Evolutionary conservation across 2,797 vertebrate genomes (phyloP).

Genomic region (Thaleichthys pacificus): DNA sequence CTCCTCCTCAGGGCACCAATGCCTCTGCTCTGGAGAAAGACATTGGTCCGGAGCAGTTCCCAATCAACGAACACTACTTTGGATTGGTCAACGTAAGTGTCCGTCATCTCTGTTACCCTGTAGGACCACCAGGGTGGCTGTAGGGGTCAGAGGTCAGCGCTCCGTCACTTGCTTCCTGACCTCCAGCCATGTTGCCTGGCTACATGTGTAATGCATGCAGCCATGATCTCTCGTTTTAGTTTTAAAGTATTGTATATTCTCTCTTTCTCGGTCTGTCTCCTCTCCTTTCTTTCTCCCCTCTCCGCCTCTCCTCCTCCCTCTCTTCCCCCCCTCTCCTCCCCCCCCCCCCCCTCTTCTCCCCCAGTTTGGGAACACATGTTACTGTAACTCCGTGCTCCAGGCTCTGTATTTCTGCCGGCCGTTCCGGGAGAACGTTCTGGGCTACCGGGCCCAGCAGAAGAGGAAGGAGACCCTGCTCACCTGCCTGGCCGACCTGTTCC

Average conservation of each 20-base stretch:
- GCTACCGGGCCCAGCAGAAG: slow-evolving; percentile 97
- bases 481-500: slow-evolving; percentile 96
- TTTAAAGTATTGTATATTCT: too few species aligned
- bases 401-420: slow-evolving; percentile 96
- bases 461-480: slow-evolving; percentile 98
- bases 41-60: slow-evolving; percentile 87
- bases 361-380: slow-evolving; percentile 98
- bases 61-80: slow-evolving; percentile 87
- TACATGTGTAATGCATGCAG: too few species aligned
- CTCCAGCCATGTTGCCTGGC: too few species aligned
- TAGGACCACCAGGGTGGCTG: not conserved
- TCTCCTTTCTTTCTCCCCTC: too few species aligned
- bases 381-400: slow-evolving; percentile 98
- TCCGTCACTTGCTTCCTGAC: too few species aligned
- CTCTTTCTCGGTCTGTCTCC: too few species aligned
- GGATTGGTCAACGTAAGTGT: slow-evolving; percentile 85
- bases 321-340: not conserved
- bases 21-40: slow-evolving; percentile 90
- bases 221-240: too few species aligned
- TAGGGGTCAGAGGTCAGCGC: too few species aligned
- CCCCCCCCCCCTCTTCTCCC: not conserved
- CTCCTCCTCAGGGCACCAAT: slow-evolving; percentile 79
- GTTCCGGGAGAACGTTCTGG: slow-evolving; percentile 95
- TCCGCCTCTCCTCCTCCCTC: too few species aligned
- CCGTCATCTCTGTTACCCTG: slow-evolving; percentile 30